phyloP scores from a whole-genome alignment of 2,113 vertebrate genomes.

The Albula goreensis region DNA sequence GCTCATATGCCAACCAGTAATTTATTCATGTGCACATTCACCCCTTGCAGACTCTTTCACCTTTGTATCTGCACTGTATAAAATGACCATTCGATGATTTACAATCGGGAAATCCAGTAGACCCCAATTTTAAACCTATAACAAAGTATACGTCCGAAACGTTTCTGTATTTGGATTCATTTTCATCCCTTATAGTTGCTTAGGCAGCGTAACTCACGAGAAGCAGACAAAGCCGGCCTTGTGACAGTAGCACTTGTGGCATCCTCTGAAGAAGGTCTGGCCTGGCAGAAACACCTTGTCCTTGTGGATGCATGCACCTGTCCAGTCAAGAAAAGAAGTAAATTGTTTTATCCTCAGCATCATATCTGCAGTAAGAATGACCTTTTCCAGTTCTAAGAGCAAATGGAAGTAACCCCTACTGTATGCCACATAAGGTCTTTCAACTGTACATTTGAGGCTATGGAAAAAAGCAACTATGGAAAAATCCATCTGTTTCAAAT shows the following conservation, averaged over 20 bases:
- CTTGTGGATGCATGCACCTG: constrained; percentile 39
- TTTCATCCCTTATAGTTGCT: neutral
- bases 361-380: neutral
- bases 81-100: too few relatives aligned
- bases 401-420: too few relatives aligned
- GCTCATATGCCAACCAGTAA: neutral
- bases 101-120: too few relatives aligned
- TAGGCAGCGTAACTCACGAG: constrained; percentile 32
- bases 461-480: too few relatives aligned
- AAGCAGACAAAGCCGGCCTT: constrained; percentile 40
- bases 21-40: neutral
- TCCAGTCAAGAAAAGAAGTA: neutral
- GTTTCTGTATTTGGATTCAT: neutral
- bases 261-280: constrained; percentile 40
- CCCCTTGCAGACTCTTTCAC: too few relatives aligned
- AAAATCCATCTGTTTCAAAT: too few relatives aligned
- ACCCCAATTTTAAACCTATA: too few relatives aligned
- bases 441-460: too few relatives aligned
- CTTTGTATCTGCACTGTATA: too few relatives aligned
- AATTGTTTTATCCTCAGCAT: neutral
- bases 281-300: constrained; percentile 35
- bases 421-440: too few relatives aligned
- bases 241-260: constrained; percentile 49
- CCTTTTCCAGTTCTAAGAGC: too few relatives aligned
- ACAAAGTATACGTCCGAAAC: too few relatives aligned